Percentiles rank a stretch among this genome's conserved stretches.
phyloP scores from a whole-genome alignment of 1,140 invertebrate genomes.

The Maniola jurtina region DNA sequence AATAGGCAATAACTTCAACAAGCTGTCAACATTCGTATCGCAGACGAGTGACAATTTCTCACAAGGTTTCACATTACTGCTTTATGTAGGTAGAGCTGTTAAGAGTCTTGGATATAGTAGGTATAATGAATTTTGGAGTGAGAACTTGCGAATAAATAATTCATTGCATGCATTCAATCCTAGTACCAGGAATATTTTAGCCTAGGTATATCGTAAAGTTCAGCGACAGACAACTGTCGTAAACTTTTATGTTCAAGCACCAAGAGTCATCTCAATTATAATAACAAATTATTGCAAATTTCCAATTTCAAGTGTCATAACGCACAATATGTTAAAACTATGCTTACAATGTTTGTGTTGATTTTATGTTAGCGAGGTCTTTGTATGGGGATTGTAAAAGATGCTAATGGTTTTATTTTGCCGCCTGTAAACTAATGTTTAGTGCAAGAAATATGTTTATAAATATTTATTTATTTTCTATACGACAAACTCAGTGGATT shows the following conservation, averaged over 20 bases:
- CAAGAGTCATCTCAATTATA: slow-evolving; percentile 59
- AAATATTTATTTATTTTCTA: slow-evolving; percentile 18
- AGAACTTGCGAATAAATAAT: slow-evolving; percentile 68
- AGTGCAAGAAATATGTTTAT: slow-evolving; percentile 16
- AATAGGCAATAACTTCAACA: slow-evolving; percentile 9
- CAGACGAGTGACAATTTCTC: slow-evolving; percentile 20
- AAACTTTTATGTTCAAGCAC: slow-evolving; percentile 64
- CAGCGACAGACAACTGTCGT: slow-evolving; percentile 64
- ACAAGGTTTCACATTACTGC: slow-evolving; percentile 9
- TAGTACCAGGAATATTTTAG: slow-evolving; percentile 64
- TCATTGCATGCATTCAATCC: slow-evolving; percentile 60
- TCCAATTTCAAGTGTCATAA: slow-evolving; percentile 52
- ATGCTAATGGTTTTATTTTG: slow-evolving; percentile 44
- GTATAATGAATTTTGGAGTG: slow-evolving; percentile 46
- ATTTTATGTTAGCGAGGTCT: slow-evolving; percentile 35
- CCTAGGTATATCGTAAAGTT: slow-evolving; percentile 68
- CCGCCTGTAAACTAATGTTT: slow-evolving; percentile 14
- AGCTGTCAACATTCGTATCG: slow-evolving; percentile 11
- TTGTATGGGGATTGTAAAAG: slow-evolving; percentile 35
- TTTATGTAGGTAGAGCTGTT: background rate
- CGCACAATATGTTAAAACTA: slow-evolving; percentile 41
- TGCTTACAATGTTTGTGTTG: slow-evolving; percentile 49
- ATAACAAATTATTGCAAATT: slow-evolving; percentile 74
- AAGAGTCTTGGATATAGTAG: slow-evolving; percentile 1
- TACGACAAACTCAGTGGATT: slow-evolving; percentile 28